These are phyloP conservation scores for Neelides folsomi DNA, from an alignment of 2,888 invertebrate species.

Conservation along the genomic window DNA sequence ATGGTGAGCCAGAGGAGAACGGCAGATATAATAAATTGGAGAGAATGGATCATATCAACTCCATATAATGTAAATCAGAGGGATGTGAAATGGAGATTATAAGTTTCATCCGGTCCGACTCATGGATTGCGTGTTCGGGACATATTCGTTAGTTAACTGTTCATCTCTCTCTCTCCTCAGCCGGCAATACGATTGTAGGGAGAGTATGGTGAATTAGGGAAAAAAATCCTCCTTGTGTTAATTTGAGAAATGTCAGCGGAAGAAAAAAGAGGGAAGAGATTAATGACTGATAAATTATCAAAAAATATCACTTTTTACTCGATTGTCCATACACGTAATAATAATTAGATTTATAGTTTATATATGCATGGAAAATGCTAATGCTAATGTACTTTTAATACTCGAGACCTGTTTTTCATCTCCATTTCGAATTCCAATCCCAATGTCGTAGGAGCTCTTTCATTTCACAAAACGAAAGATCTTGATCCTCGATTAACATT, in stretches of 20 bases:
- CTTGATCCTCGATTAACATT: constrained; percentile 3
- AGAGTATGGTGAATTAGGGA: constrained; percentile 1
- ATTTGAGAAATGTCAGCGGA: constrained; percentile 34
- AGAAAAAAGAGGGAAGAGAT: constrained; percentile 31
- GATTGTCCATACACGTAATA: constrained; percentile 29
- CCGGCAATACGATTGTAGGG: background rate
- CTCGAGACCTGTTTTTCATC: constrained; percentile 21
- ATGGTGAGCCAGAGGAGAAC: background rate
- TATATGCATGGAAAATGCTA: constrained; percentile 34
- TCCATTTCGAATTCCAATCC: constrained; percentile 9
- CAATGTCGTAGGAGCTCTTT: background rate
- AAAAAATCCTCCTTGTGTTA: constrained; percentile 22
- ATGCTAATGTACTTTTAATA: constrained; percentile 19
- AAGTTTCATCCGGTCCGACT: too few relatives aligned
- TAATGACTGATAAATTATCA: constrained; percentile 34
- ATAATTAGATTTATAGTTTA: constrained; percentile 34
- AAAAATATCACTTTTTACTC: constrained; percentile 32
- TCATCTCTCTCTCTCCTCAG: constrained; percentile 6
- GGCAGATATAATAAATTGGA: background rate
- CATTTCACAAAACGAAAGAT: background rate
- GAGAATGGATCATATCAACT: constrained; percentile 5
- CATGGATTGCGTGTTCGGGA: constrained; percentile 29
- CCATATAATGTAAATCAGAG: background rate
- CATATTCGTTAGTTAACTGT: constrained; percentile 32
- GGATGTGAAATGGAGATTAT: background rate